Evolutionary conservation across 2,888 invertebrate genomes (phyloP).

Genomic region (Nephrotoma appendiculata): DNA sequence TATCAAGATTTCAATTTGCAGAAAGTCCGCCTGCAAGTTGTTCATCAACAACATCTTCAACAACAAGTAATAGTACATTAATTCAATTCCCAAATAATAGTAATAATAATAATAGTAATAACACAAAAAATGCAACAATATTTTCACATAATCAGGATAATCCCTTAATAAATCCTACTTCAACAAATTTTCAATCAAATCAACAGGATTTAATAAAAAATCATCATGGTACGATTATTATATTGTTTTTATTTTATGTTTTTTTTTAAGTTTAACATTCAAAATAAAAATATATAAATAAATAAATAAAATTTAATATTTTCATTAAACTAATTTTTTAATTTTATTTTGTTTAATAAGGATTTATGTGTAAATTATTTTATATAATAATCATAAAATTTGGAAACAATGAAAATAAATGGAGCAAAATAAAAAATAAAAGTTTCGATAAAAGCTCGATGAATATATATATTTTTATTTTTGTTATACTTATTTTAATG

Average conservation of each 20-base stretch:
- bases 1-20: slow-evolving; percentile 10
- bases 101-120: background rate
- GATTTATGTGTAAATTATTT: background rate
- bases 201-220: slow-evolving; percentile 12
- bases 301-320: background rate
- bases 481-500: background rate
- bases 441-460: background rate
- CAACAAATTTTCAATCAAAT: slow-evolving; percentile 9
- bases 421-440: background rate
- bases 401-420: background rate
- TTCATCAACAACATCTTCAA: slow-evolving; percentile 13
- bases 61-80: slow-evolving; percentile 13
- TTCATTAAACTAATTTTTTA: background rate
- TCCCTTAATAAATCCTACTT: slow-evolving; percentile 8
- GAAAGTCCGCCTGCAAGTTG: slow-evolving; percentile 13
- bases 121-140: slow-evolving; percentile 10
- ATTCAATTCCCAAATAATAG: slow-evolving; percentile 11
- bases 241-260: background rate
- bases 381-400: background rate
- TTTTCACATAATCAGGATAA: slow-evolving; percentile 11
- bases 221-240: slow-evolving; percentile 11
- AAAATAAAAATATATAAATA: background rate
- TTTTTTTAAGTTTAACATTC: background rate
- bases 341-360: background rate
- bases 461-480: background rate